Base-by-base conservation (phyloP, 2,888 invertebrate genomes). In the Coecobrya sp. region DNA sequence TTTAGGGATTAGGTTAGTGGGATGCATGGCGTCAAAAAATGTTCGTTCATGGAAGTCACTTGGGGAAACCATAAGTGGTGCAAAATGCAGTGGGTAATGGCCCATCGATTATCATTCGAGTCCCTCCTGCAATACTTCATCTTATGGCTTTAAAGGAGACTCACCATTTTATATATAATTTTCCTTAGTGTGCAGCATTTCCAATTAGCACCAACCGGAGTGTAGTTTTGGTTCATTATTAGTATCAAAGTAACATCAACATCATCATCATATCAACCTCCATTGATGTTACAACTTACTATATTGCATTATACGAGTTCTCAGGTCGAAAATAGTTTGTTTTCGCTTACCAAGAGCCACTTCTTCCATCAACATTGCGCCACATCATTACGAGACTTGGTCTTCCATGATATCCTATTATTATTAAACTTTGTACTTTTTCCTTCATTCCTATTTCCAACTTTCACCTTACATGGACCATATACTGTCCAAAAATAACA, bases 251-350 rank as follows among this genome's bases (percentile, higher is more conserved):
- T 90, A 90, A 90, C 73, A 85, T 85, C 7, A 36, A 4, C 86
- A 90, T 90, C 85, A 90, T 85, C 79, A 62, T 90, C 79, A 4
- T 79, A 90, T 90, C 85, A 90, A 90, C 79, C 62, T 90, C 79
- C 76, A 85, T 62, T 90, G 79, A 85, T 86, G 62, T 65, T 86
- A 55, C 55, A 16, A 55, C 55, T 82, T 59, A 85, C 90, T 73
- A 76, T 73, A 90, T n/a, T n/a, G n/a, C n/a, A n/a, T 84, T 90
- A 85, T 16, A 86, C 36, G 30, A 65, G 81, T 19, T 82, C 81
- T 25, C 52, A 36, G 76, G 79, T 62, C 65, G 49, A 88, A 81
- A 79, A 36, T 27, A 52, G 62, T 73, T 87, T 82, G 65, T 65
- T 65, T 55, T 79, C 30, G 55, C n/a, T 84, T 52, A 42, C 81